These are phyloP conservation scores for Bos taurus DNA, from an alignment of 2,113 vertebrate species.

Conservation along the genomic window ARS-UCD2.0 NC_037329.1:45861501-45862000, in stretches of 20 bases:
- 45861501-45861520: constrained; percentile 43
- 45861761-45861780: not conserved
- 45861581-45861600: constrained; percentile 52
- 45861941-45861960: not conserved
- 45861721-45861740: constrained; percentile 1
- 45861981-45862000: not conserved
- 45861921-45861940: not conserved
- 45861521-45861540: constrained; percentile 38
- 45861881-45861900: not conserved
- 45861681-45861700: constrained; percentile 14
- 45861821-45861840: not conserved
- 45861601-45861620: constrained; percentile 33
- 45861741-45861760: not conserved
- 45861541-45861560: constrained; percentile 29
- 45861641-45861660: constrained; percentile 11
- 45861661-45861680: constrained; percentile 41
- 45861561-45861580: constrained; percentile 32
- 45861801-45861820: not conserved
- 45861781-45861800: not conserved
- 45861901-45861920: rapidly evolving
- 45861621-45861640: constrained; percentile 20
- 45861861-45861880: not conserved
- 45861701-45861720: constrained; percentile 49
- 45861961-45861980: not conserved
- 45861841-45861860: not conserved